Conservation (phyloP, 1,140 invertebrate species). For the Heliconius hewitsoni region DNA sequence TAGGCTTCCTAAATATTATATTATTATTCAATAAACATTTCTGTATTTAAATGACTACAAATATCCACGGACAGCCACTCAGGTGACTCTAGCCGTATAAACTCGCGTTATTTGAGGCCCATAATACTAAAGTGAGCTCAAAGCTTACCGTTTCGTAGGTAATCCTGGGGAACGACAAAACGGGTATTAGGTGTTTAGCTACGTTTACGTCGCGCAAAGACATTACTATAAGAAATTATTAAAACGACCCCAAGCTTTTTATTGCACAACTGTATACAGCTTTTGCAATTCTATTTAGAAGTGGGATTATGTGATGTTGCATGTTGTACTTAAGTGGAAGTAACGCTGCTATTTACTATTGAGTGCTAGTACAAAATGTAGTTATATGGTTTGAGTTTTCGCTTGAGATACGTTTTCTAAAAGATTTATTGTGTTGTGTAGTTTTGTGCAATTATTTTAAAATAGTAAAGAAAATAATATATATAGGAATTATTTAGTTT, state of each 20-base stretch:
- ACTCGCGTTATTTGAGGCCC: conserved; percentile 48
- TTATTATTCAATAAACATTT: not conserved
- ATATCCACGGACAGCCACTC: conserved; percentile 7
- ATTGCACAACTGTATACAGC: conserved; percentile 40
- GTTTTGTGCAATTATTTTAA: not conserved
- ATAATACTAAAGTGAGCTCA: conserved; percentile 49
- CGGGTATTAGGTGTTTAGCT: conserved; percentile 49
- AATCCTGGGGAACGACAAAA: conserved; percentile 49
- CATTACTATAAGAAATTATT: conserved; percentile 48
- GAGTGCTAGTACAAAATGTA: conserved; percentile 10
- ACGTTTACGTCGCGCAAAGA: conserved; percentile 45
- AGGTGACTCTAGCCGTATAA: conserved; percentile 45
- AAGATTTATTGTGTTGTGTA: not conserved
- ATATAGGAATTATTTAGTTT: not conserved
- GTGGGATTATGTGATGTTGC: conserved; percentile 30
- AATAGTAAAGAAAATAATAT: not conserved
- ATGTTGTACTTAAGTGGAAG: conserved; percentile 28
- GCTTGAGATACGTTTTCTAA: not conserved
- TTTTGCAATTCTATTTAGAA: conserved; percentile 40
- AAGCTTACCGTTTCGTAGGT: conserved; percentile 50
- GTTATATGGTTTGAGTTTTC: not conserved
- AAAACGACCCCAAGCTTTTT: conserved; percentile 44
- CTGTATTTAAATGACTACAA: not conserved
- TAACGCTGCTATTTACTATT: conserved; percentile 24
- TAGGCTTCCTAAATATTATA: not conserved